Conservation (phyloP, 1,140 invertebrate genomes). For the Chlorops oryzae region DNA sequence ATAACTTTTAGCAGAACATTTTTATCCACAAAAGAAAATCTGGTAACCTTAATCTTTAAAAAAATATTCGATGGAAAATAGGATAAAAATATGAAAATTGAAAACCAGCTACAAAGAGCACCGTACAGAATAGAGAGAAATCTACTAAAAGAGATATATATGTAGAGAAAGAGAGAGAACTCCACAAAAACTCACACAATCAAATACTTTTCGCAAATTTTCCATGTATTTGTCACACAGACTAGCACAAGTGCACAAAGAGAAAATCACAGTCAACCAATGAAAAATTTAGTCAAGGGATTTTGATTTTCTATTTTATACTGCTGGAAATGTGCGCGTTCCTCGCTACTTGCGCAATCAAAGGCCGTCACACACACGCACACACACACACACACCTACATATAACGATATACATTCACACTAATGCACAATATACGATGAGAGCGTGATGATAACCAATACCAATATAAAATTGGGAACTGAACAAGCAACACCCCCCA, state of each 20-base stretch:
- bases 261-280: slow-evolving; percentile 48
- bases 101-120: too few species aligned
- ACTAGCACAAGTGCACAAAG: slow-evolving; percentile 8
- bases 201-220: too few species aligned
- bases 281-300: slow-evolving; percentile 49
- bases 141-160: too few species aligned
- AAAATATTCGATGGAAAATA: too few species aligned
- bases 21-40: too few species aligned
- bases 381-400: slow-evolving; percentile 11
- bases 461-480: not conserved
- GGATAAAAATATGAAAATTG: too few species aligned
- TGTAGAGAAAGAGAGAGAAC: too few species aligned
- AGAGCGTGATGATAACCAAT: not conserved
- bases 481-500: not conserved
- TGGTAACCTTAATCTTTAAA: too few species aligned
- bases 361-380: slow-evolving; percentile 31
- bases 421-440: not conserved
- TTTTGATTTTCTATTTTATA: slow-evolving; percentile 49
- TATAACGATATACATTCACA: not conserved
- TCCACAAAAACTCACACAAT: too few species aligned
- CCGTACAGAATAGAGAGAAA: too few species aligned
- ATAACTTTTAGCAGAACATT: too few species aligned
- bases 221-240: not conserved
- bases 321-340: slow-evolving; percentile 20
- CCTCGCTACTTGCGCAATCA: too few species aligned